phyloP scores from a whole-genome alignment of 2,888 invertebrate species.

The Rhingia campestris region DNA sequence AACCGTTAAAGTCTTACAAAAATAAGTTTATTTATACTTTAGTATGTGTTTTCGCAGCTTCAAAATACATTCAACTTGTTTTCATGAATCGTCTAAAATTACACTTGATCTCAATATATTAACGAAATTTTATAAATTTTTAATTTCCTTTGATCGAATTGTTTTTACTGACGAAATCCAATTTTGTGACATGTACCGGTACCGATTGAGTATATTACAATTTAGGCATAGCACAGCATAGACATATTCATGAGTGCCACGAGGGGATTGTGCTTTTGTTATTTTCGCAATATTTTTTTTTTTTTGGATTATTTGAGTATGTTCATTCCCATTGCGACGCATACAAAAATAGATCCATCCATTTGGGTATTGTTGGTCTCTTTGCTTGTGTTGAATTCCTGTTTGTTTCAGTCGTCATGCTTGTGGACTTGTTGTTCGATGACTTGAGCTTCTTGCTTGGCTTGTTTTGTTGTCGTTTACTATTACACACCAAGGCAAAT shows the following conservation, averaged over 20 bases:
- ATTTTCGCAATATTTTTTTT: slow-evolving; percentile 7
- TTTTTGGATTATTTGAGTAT: slow-evolving; percentile 25
- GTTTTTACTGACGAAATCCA: too few species aligned
- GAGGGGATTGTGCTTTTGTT: slow-evolving; percentile 32
- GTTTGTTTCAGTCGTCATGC: slow-evolving; percentile 64
- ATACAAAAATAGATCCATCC: slow-evolving; percentile 67
- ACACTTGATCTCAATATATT: too few species aligned
- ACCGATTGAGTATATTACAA: too few species aligned
- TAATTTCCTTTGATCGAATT: too few species aligned
- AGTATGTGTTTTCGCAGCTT: too few species aligned
- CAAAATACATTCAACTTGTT: too few species aligned
- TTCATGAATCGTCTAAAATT: too few species aligned
- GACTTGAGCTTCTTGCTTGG: slow-evolving; percentile 67
- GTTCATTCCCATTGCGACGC: slow-evolving; percentile 49
- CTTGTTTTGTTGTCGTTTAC: slow-evolving; percentile 57
- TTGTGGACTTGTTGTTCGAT: slow-evolving; percentile 62
- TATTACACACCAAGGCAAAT: slow-evolving; percentile 41
- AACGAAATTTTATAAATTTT: too few species aligned
- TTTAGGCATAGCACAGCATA: too few species aligned
- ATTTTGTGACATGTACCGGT: too few species aligned
- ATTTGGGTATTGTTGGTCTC: slow-evolving; percentile 22
- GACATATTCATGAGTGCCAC: background rate
- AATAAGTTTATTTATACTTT: too few species aligned
- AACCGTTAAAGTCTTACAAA: too few species aligned
- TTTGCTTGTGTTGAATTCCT: slow-evolving; percentile 58